Evolutionary conservation across 2,113 vertebrate genomes (phyloP), one percentile per base, ranked within the genome.

Genomic region (Gracilinanus agilis): DNA sequence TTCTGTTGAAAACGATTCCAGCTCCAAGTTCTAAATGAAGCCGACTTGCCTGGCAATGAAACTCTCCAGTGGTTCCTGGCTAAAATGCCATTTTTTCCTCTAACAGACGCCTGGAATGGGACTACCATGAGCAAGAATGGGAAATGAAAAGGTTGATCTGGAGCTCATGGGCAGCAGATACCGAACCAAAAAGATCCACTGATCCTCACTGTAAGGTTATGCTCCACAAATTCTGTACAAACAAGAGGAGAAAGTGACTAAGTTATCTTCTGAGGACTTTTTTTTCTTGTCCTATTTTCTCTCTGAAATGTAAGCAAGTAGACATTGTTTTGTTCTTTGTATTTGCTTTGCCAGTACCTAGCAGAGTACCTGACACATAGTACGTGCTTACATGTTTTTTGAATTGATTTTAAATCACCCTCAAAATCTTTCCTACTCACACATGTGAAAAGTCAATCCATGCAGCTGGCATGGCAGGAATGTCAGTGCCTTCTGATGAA

Each of bases 11-110:
- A 97, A 95, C 54, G 0, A 0, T 10, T 9, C 89, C 25, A 67
- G 1, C 9, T 97, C 90, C 58, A 95, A 5, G 58, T 94, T 96
- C 58, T 55, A 92, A 97, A 96, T 88, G 88, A 90, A 94, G 90
- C 27, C 9, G 10, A n/a, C 90, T 96, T 67, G 29, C 61, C 53
- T 89, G 27, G 58, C 21, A 89, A 90, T 5, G 92, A 83, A n/a
- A 53, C 1, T 11, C 13, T 93, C 11, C 8, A 90, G 61, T 0
- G 90, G 21, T 12, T 92, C 95, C 91, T 89, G 29, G 61, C 27
- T 61, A 61, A 95, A 91, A 75, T 56, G 29, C 21, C 92, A 89
- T 24, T 2, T 9, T n/a, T 92, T 75, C 29, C 9, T 2, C 24
- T 9, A 23, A 83, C 88, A 93, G 53, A 5, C 0, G 7, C 54